These are phyloP conservation scores for Lepidocyrtinus sp. DNA, from an alignment of 2,888 invertebrate species.

Conservation along the genomic window DNA sequence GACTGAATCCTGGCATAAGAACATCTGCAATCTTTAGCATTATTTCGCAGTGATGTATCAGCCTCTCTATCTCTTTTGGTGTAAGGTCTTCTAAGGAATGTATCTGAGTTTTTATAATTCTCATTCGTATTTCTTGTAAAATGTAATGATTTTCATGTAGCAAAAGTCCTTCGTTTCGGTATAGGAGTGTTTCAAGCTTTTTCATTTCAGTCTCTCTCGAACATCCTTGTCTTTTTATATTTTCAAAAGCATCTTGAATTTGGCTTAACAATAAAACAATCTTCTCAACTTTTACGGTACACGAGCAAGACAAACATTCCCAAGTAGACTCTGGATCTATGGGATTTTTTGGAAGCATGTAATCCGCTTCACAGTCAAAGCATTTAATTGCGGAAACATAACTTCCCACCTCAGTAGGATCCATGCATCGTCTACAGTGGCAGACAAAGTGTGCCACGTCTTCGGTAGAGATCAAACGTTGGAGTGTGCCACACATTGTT, in stretches of 20 bases:
- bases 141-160: constrained; percentile 60
- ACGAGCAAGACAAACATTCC: constrained; percentile 52
- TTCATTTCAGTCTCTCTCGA: constrained; percentile 32
- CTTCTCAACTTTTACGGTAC: constrained; percentile 40
- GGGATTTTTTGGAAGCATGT: constrained; percentile 53
- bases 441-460: constrained; percentile 64
- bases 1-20: constrained; percentile 61
- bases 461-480: constrained; percentile 62
- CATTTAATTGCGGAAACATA: constrained; percentile 64
- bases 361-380: constrained; percentile 48
- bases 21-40: constrained; percentile 59
- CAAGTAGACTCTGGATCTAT: constrained; percentile 55
- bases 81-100: constrained; percentile 41
- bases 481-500: constrained; percentile 63
- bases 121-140: constrained; percentile 54
- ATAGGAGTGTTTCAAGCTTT: constrained; percentile 43
- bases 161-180: constrained; percentile 19
- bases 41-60: constrained; percentile 51
- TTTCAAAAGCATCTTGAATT: constrained; percentile 51
- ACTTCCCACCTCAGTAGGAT: constrained; percentile 61
- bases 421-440: constrained; percentile 58
- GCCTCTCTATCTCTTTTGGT: constrained; percentile 44
- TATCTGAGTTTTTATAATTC: constrained; percentile 48
- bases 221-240: constrained; percentile 27
- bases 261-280: constrained; percentile 48